phyloP scores from a whole-genome alignment of 2,113 vertebrate genomes.

The Galeopterus variegatus region DNA sequence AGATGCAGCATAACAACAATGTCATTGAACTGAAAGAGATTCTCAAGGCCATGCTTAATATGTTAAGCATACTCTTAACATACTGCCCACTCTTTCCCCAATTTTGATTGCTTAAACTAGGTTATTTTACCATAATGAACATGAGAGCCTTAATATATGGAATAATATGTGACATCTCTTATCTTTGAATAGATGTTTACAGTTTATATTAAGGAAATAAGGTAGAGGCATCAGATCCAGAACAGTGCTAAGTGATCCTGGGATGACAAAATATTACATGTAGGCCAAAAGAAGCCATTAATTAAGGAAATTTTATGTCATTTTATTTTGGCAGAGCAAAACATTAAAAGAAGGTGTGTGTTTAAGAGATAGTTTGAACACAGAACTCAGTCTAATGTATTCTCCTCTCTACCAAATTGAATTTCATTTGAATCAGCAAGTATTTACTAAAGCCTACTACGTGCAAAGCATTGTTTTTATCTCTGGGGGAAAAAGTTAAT shows the following conservation, averaged over 20 bases:
- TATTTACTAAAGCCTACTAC: not conserved
- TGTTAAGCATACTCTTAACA: too few relatives aligned
- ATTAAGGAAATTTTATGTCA: not conserved
- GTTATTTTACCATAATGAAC: not conserved
- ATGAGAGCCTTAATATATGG: conserved; percentile 79
- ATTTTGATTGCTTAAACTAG: not conserved
- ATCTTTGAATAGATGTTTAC: conserved; percentile 85
- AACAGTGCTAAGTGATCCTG: conserved; percentile 82
- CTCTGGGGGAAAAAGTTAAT: not conserved
- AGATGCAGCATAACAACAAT: not conserved
- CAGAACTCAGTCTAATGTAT: not conserved
- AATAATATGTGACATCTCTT: conserved; percentile 86
- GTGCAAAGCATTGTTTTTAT: not conserved
- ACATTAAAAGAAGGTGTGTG: not conserved
- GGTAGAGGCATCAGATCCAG: conserved; percentile 92
- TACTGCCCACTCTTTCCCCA: not conserved
- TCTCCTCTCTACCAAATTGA: not conserved
- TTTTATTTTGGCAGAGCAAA: conserved; percentile 51
- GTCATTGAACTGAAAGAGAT: not conserved
- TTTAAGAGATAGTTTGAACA: not conserved
- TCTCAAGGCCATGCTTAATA: not conserved
- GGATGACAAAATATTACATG: conserved; percentile 86
- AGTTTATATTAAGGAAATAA: conserved; percentile 90
- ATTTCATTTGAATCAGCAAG: conserved; percentile 40
- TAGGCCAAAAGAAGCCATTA: not conserved